These are phyloP conservation scores for Hemibagrus wyckioides DNA, from an alignment of 2,113 vertebrate genomes.

Conservation along the genomic window DNA sequence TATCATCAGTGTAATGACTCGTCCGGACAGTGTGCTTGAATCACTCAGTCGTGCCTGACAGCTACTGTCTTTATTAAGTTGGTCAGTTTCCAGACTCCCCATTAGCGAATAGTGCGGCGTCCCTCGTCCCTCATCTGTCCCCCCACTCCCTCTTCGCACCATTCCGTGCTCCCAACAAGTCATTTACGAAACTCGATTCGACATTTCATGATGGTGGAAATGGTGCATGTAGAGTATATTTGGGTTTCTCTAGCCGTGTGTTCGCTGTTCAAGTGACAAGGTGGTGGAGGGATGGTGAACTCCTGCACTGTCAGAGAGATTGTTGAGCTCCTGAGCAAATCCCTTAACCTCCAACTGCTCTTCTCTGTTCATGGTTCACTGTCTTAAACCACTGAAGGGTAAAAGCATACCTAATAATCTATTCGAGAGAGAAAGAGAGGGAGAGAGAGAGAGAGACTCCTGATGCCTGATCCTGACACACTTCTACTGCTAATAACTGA, in stretches of 20 bases:
- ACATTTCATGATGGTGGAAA: not conserved
- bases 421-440: not conserved
- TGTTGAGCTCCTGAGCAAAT: not conserved
- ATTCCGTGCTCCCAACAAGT: constrained; percentile 33
- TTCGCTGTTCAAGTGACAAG: not conserved
- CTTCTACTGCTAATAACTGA: not conserved
- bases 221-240: not conserved
- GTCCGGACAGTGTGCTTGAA: constrained; percentile 49
- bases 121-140: constrained; percentile 36
- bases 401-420: not conserved
- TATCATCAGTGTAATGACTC: constrained; percentile 51
- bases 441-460: not conserved
- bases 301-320: not conserved
- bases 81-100: constrained; percentile 50
- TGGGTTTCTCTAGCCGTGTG: not conserved
- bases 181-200: not conserved
- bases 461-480: not conserved
- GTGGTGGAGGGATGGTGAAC: no score
- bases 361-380: not conserved
- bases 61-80: constrained; percentile 49
- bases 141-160: constrained; percentile 41
- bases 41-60: constrained; percentile 41
- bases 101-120: constrained; percentile 43
- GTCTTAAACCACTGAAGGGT: not conserved
- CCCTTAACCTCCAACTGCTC: not conserved